A percentile compares a stretch with the other conserved stretches of the same genome.
Conservation (phyloP, 92 coral and sea anemone genomes). For the Zoanthus sansibaricus region DNA sequence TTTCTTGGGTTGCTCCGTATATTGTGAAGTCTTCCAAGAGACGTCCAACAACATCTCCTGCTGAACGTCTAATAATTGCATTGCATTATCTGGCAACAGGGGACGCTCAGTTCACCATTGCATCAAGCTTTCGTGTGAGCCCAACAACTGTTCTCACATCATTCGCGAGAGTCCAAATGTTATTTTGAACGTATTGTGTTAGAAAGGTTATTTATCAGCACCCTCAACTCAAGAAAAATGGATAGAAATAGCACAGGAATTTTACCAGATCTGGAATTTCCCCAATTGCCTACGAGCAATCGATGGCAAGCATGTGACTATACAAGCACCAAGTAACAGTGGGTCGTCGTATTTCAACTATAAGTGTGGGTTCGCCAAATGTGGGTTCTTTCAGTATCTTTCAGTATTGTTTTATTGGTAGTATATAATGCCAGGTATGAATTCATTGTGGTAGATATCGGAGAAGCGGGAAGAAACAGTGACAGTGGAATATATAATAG, state of each 20-base stretch:
- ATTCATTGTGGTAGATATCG: slow-evolving; percentile 15
- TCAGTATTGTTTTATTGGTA: slow-evolving; percentile 46
- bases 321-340: slow-evolving; percentile 33
- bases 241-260: slow-evolving; percentile 49
- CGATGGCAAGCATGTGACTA: neutral
- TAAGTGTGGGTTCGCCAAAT: too few relatives aligned
- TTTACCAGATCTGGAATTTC: slow-evolving; percentile 44
- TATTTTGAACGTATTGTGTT: neutral
- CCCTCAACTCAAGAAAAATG: slow-evolving; percentile 43
- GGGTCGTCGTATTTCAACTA: slow-evolving; percentile 34
- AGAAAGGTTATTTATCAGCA: slow-evolving; percentile 24
- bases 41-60: neutral
- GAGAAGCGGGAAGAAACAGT: slow-evolving; percentile 38
- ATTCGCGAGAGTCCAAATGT: neutral
- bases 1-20: neutral
- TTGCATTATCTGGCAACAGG: neutral
- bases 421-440: slow-evolving; percentile 37
- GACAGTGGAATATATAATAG: slow-evolving; percentile 37
- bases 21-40: neutral
- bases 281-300: slow-evolving; percentile 22
- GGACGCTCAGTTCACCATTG: neutral
- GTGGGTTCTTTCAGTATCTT: too few relatives aligned
- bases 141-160: neutral
- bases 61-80: neutral
- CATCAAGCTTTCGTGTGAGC: slow-evolving; percentile 2